Base-by-base conservation (phyloP, 2,113 vertebrate genomes). In the Vidua chalybeata region DNA sequence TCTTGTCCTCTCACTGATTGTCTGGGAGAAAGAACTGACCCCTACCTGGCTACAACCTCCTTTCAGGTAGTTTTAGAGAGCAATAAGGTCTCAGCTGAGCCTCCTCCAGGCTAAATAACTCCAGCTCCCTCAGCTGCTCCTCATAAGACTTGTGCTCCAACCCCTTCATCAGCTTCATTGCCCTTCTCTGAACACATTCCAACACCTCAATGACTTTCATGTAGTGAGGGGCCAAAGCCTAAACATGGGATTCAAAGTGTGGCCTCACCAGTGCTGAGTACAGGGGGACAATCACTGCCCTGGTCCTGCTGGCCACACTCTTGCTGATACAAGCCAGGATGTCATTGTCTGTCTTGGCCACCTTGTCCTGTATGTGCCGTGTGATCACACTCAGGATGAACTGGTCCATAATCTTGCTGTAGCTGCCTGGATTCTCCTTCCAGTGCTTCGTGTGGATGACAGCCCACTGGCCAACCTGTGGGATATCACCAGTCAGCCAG, bases 351-450 rank as follows among this genome's bases (percentile, higher is more conserved):
- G 48, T 62, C n/a, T 46, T n/a, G 30, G 41, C 28, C 12, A 48
- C 15, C n/a, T 62, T 48, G 28, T n/a, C 66, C 20, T 63, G 24
- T 48, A 16, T 14, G 30, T n/a, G 24, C 19, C 0, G 0, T 28
- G 52, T 39, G 33, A 54, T 33, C 1, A 1, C 20, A 46, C 16
- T 30, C 74, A 55, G 39, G 28, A 71, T n/a, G 5, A 71, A 30
- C 10, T n/a, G 19, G 11, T n/a, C 19, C 16, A 8, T n/a, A 48
- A 41, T 23, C 64, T 71, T 62, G 10, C 39, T 48, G 24, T n/a
- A 30, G 28, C 28, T 71, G 6, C 41, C 30, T 20, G 20, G 10
- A 55, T 79, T 19, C 15, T 39, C n/a, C 24, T 62, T 62, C 39
- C n/a, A 54, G 24, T 28, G 10, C 9, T 51, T 59, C 14, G 4